These are phyloP conservation scores for Carassius gibelio DNA, from an alignment of 2,113 vertebrate species.

Conservation along the genomic window DNA sequence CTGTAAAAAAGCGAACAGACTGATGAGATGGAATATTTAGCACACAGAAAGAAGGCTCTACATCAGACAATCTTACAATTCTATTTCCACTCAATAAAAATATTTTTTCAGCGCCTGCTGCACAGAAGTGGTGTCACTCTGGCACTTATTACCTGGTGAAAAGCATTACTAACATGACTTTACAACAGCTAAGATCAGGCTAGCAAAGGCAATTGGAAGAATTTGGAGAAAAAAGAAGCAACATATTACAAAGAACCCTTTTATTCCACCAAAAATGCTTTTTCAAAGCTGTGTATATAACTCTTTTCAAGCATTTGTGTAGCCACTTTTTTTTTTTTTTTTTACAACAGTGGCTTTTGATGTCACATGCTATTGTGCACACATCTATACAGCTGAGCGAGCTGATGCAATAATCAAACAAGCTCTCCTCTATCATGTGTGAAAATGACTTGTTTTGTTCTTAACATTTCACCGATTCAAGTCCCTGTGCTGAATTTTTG, in stretches of 20 bases:
- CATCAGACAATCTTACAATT: neutral
- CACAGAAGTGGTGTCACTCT: neutral
- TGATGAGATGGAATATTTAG: neutral
- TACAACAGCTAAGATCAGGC: neutral
- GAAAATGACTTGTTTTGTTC: neutral
- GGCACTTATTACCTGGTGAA: slow-evolving; percentile 5
- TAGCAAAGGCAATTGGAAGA: neutral
- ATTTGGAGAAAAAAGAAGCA: too few relatives aligned
- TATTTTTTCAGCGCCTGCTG: neutral
- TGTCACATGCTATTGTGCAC: neutral
- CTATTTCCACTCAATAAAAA: neutral
- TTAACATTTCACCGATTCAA: neutral
- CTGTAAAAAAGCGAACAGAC: slow-evolving; percentile 58
- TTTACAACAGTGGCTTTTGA: neutral
- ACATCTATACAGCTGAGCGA: neutral
- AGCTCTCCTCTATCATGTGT: neutral
- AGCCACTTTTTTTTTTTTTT: neutral
- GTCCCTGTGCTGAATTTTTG: neutral
- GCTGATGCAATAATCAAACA: neutral
- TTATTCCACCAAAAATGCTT: neutral
- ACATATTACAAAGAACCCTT: neutral
- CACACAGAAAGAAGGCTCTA: neutral
- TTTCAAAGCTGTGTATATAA: neutral
- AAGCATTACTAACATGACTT: neutral
- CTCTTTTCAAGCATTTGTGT: neutral